Percentiles rank a stretch among this genome's conserved stretches.
Conservation (phyloP, 1,140 invertebrate species). For the Drosophila malerkotliana region DNA sequence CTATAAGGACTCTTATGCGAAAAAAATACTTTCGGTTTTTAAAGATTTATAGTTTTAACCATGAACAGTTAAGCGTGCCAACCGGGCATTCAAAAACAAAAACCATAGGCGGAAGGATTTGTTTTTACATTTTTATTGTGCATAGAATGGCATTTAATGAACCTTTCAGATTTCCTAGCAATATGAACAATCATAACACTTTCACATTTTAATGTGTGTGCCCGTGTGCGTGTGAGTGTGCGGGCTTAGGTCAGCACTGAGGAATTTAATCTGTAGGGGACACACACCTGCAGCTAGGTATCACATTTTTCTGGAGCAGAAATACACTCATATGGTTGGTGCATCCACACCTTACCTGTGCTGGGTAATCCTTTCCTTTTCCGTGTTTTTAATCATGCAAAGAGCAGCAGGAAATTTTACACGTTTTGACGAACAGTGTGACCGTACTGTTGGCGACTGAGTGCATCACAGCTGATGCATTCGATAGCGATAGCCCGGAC, state of each 20-base stretch:
- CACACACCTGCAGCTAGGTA: neutral
- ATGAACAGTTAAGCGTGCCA: neutral
- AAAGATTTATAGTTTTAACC: too few species aligned
- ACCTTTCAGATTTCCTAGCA: slow-evolving; percentile 35
- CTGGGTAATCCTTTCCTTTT: slow-evolving; percentile 34
- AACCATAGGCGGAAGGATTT: neutral
- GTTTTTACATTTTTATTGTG: slow-evolving; percentile 4
- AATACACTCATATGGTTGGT: neutral
- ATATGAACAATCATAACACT: slow-evolving; percentile 69
- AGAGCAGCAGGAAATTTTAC: slow-evolving; percentile 60
- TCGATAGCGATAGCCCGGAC: slow-evolving; percentile 15
- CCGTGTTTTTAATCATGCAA: slow-evolving; percentile 45
- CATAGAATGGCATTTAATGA: slow-evolving; percentile 20
- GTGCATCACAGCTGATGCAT: slow-evolving; percentile 60
- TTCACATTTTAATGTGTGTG: slow-evolving; percentile 63
- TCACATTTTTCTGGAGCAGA: neutral
- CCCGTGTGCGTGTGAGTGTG: slow-evolving; percentile 34
- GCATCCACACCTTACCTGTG: slow-evolving; percentile 25
- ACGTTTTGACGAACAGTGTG: slow-evolving; percentile 66
- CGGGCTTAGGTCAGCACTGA: slow-evolving; percentile 71
- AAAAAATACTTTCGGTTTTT: too few species aligned
- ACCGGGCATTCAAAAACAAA: neutral
- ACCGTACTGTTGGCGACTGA: slow-evolving; percentile 38
- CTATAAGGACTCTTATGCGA: too few species aligned
- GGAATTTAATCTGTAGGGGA: slow-evolving; percentile 11